Conservation (phyloP, 2,888 invertebrate species). For the Trichopria drosophilae region DNA sequence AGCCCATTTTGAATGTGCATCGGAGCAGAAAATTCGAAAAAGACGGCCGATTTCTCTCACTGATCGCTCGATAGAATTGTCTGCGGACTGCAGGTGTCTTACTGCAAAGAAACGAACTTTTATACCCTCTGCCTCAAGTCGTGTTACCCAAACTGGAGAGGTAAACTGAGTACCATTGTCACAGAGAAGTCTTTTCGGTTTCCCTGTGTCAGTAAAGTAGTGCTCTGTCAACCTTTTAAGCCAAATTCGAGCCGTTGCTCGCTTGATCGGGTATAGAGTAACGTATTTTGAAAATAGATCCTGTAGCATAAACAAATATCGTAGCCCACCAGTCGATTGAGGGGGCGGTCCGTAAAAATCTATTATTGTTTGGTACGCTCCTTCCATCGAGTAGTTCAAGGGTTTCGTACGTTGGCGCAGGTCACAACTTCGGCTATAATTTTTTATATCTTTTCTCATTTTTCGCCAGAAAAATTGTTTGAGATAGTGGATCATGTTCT, state of each 20-base stretch:
- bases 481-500: too few relatives aligned
- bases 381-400: neutral
- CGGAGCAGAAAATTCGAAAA: too few relatives aligned
- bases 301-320: neutral
- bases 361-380: neutral
- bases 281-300: neutral
- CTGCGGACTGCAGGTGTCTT: neutral
- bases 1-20: too few relatives aligned
- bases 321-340: neutral
- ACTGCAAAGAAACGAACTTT: neutral
- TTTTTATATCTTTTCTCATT: neutral
- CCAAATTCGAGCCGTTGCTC: neutral
- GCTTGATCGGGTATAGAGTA: neutral
- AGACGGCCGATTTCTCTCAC: too few relatives aligned
- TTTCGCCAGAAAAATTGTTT: neutral
- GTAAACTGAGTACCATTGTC: too few relatives aligned
- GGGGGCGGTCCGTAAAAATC: neutral
- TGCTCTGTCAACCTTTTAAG: neutral
- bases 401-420: neutral
- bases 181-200: neutral
- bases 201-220: neutral
- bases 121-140: neutral
- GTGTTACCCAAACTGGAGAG: neutral
- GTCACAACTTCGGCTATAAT: neutral
- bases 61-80: too few relatives aligned